Evolutionary conservation across 2,888 invertebrate species (phyloP).

Genomic region (Heliconius ismenius): DNA sequence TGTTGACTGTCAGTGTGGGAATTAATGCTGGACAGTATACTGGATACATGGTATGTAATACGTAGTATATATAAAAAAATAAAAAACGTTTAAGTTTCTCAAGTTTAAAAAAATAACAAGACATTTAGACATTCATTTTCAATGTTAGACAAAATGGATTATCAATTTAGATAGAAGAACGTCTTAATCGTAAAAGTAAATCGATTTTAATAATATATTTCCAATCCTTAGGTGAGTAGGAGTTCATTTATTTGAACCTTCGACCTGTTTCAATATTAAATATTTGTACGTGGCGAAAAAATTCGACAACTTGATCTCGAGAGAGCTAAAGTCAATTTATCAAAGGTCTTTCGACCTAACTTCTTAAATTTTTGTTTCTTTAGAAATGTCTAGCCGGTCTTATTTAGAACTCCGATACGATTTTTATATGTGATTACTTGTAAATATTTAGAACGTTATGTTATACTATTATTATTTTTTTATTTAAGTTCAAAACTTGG

Average conservation of each 20-base stretch:
- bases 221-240: slow-evolving; percentile 17
- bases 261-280: slow-evolving; percentile 26
- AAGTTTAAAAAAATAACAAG: no score
- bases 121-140: no score
- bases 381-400: not conserved
- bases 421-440: not conserved
- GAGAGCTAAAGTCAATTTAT: slow-evolving; percentile 1
- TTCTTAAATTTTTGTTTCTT: not conserved
- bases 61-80: not conserved
- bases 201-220: slow-evolving; percentile 25
- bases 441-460: not conserved
- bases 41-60: slow-evolving; percentile 61
- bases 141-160: not conserved
- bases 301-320: not conserved
- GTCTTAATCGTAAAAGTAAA: slow-evolving; percentile 15
- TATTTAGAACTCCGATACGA: not conserved
- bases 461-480: no score
- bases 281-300: slow-evolving; percentile 20
- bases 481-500: not conserved
- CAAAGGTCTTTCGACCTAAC: not conserved
- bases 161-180: slow-evolving; percentile 2
- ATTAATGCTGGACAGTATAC: slow-evolving; percentile 83
- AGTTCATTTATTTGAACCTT: not conserved
- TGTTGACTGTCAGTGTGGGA: slow-evolving; percentile 87
- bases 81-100: no score